Evolutionary conservation across 1,140 invertebrate genomes (phyloP), one percentile per base, ranked within the genome.

Genomic region (Drosophila athabasca): DNA sequence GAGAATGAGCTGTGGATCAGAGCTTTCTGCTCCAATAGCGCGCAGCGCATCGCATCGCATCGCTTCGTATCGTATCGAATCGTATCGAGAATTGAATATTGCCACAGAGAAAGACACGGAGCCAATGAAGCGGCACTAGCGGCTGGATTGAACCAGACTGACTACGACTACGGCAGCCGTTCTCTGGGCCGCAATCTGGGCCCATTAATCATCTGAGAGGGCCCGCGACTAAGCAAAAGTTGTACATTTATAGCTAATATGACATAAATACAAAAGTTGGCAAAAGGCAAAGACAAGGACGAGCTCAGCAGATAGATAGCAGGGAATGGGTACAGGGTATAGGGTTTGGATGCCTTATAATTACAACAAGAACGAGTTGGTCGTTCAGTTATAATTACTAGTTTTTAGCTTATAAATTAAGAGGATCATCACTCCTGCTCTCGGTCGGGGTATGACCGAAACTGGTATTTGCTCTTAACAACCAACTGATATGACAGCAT

Each of bases 381-480:
- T 68, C 69, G 79, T 74, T 82, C 79, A 79, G 83, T 83, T 87
- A 87, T 87, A 87, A 87, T 87, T 87, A 87, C 83, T 83, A 87
- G 83, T 89, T 87, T 88, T 87, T 87, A 88, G 76, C 79, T 87
- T 87, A 89, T 87, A 87, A 87, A 87, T 87, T 87, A 87, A 87
- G 83, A 88, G 79, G 83, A 87, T 87, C 83, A 87, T 87, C 82
- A 87, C 82, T 87, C 70, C 51, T n/a, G 9, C 29, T 31, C 29
- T 49, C 39, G 19, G 43, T 22, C n/a, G 49, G 39, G 24, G 41
- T 51, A 44, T n/a, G 35, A 15, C 46, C 46, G 54, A 88, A 87
- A 87, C 82, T 83, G 82, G 82, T 88, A 82, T 81, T 51, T 64
- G 58, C 50, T 54, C 50, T 69, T 74, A 62, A 58, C 72, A 76